Base-by-base conservation (phyloP, 2,113 vertebrate species). In the Lophotis ruficrista region DNA sequence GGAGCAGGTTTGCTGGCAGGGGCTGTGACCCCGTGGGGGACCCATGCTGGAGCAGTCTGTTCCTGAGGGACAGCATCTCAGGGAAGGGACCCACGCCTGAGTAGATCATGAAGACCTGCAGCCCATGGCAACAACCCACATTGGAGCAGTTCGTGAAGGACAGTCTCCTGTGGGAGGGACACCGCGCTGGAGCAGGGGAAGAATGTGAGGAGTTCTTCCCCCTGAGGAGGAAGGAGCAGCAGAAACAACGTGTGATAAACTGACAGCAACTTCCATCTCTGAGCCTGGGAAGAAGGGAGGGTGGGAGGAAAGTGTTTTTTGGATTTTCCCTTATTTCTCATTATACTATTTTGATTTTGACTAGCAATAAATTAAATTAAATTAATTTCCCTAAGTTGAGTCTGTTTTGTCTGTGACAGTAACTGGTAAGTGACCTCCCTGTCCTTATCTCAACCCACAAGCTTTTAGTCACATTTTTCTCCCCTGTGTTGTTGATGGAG, bases 61-160 rank as follows among this genome's bases (percentile, higher is more conserved):
- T 23, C 30, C 23, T 51, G 65, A 83, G 33, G 45, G 18, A 28
- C 23, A 10, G n/a, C 28, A 41, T 0, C 2, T 17, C 6, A 0
- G 48, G 22, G n/a, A 10, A 68, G 2, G 19, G 27, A 53, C 47
- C 12, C 15, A 53, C 1, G 0, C 14, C 78, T 64, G 41, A 43
- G 48, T 15, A 28, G 48, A 31, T 41, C 4, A 1, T 53, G 31
- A 70, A 77, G 73, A 33, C 14, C 18, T 30, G 10, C 14, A 77
- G 25, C 37, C 28, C 0, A 0, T 25, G 15, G 9, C 4, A 79
- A 51, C 28, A 24, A 58, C 15, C 2, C 16, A 31, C 0, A 0
- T 1, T 35, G 24, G 16, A 22, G 4, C 66, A 41, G 19, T 61
- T 54, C 4, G 2, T 47, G 35, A 7, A 82, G 9, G 19, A 60